Percentiles rank a stretch among this genome's conserved stretches.
phyloP scores from a whole-genome alignment of 2,797 vertebrate species.

The Miichthys miiuy region DNA sequence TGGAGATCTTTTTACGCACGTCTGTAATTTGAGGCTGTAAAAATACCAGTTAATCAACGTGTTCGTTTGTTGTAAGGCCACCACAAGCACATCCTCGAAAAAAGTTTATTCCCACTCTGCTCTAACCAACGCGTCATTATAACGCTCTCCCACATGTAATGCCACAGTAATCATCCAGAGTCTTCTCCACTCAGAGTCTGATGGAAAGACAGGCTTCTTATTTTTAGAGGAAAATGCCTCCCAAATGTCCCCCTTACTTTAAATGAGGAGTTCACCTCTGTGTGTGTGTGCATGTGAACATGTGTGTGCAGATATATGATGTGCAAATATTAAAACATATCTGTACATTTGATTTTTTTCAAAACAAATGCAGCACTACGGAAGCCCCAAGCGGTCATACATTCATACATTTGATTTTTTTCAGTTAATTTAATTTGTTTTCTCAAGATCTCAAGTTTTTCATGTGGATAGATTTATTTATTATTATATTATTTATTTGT shows the following conservation, averaged over 20 bases:
- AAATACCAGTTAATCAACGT: constrained; percentile 66
- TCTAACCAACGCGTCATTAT: constrained; percentile 39
- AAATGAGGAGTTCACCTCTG: not conserved
- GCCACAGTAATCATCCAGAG: constrained; percentile 32
- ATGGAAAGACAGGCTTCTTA: constrained; percentile 27
- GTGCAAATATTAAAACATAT: too few relatives aligned
- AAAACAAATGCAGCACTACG: too few relatives aligned
- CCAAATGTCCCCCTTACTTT: constrained; percentile 24
- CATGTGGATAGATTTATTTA: too few relatives aligned
- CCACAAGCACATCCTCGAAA: constrained; percentile 6
- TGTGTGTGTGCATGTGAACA: too few relatives aligned
- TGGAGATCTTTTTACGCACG: constrained; percentile 16
- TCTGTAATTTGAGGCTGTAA: constrained; percentile 71
- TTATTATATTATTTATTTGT: too few relatives aligned
- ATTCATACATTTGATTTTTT: too few relatives aligned
- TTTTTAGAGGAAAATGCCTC: constrained; percentile 25
- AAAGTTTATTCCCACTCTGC: constrained; percentile 34
- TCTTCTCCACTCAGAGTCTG: not conserved
- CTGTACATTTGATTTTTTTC: too few relatives aligned
- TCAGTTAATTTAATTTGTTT: too few relatives aligned
- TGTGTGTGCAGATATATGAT: too few relatives aligned
- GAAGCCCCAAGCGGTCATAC: too few relatives aligned
- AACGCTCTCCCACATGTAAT: constrained; percentile 35
- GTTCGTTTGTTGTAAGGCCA: constrained; percentile 35
- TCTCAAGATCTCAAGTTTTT: too few relatives aligned